Percentiles rank a stretch among this genome's conserved stretches.
Conservation (phyloP, 2,113 vertebrate species). For the Ascaphus truei region DNA sequence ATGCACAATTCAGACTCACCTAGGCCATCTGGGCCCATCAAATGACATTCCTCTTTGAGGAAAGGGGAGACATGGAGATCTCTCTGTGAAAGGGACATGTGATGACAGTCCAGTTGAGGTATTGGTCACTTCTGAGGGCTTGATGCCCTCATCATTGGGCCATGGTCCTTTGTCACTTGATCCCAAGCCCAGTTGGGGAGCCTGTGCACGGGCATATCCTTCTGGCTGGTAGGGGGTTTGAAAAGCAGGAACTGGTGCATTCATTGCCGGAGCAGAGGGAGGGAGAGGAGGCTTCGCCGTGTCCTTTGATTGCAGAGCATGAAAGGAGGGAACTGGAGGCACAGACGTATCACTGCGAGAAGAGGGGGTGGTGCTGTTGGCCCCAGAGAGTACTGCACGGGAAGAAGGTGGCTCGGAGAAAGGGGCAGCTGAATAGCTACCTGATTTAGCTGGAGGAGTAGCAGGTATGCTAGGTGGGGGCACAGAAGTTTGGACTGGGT, state of each 20-base stretch:
- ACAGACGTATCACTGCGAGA: neutral
- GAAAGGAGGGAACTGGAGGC: neutral
- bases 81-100: neutral
- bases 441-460: neutral
- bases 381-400: neutral
- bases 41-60: neutral
- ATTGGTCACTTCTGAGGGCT: neutral
- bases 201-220: neutral
- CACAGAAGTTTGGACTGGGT: no score
- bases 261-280: neutral
- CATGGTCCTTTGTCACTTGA: neutral
- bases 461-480: neutral
- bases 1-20: no score
- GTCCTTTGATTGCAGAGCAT: neutral
- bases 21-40: neutral
- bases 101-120: neutral
- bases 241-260: neutral
- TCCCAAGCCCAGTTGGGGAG: neutral
- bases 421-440: neutral
- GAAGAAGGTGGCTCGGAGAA: neutral
- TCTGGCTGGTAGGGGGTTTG: neutral
- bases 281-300: neutral
- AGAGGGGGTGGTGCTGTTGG: neutral
- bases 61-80: neutral
- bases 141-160: neutral